Conservation (phyloP, 2,113 vertebrate species). For the Pelodiscus sinensis region DNA sequence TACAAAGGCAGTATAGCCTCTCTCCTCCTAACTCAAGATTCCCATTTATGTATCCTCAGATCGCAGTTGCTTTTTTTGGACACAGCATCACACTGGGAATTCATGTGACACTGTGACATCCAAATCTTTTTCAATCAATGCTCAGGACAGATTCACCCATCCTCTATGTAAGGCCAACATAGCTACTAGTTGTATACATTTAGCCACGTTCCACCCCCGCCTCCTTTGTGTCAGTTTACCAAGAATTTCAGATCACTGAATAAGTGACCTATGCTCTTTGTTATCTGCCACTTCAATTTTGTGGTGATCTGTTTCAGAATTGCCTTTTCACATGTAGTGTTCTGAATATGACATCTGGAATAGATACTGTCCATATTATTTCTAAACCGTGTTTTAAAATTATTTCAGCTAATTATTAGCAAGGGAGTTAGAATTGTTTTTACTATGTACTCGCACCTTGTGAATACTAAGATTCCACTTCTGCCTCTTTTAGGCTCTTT, state of each 20-base stretch:
- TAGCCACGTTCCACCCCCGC: background rate
- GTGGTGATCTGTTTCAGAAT: background rate
- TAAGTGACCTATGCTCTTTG: background rate
- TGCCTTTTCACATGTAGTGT: background rate
- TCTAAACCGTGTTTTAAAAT: background rate
- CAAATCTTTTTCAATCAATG: background rate
- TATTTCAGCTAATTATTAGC: background rate
- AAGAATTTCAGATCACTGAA: background rate
- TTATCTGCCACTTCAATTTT: background rate
- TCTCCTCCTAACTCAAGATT: background rate
- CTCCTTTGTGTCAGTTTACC: background rate
- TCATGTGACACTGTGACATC: background rate
- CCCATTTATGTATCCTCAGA: too few relatives aligned
- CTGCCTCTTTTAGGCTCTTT: background rate
- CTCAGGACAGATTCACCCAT: too few relatives aligned
- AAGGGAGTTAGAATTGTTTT: background rate
- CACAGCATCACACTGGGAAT: too few relatives aligned
- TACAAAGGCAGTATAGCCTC: background rate
- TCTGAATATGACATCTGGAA: background rate
- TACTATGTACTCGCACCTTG: background rate
- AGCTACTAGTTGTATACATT: background rate
- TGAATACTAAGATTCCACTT: slow-evolving; percentile 28
- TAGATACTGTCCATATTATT: background rate
- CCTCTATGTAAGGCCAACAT: too few relatives aligned
- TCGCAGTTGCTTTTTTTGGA: too few relatives aligned